Percentiles rank a stretch among this genome's conserved stretches.
Evolutionary conservation across 2,888 invertebrate genomes (phyloP).

Genomic region (Labia minor): DNA sequence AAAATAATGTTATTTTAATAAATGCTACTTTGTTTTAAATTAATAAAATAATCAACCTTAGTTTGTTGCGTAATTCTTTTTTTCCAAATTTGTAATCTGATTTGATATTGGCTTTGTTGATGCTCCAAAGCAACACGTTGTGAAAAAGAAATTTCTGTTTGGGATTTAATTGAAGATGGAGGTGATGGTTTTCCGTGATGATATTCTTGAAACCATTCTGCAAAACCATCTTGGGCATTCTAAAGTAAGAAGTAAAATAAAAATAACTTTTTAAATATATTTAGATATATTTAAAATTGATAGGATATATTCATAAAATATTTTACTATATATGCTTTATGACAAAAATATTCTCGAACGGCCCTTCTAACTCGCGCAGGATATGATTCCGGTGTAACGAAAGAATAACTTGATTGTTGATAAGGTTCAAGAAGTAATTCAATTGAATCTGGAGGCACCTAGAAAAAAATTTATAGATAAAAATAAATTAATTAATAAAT

Average conservation of each 20-base stretch:
- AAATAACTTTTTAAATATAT: background rate
- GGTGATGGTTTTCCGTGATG: constrained; percentile 67
- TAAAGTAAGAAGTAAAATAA: constrained; percentile 29
- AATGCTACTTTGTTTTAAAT: no score
- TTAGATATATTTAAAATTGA: background rate
- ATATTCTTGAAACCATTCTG: constrained; percentile 77
- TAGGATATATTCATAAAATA: constrained; percentile 14
- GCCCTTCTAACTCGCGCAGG: constrained; percentile 34
- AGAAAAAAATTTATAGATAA: constrained; percentile 23
- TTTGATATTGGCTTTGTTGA: constrained; percentile 61
- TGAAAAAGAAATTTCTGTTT: constrained; percentile 52
- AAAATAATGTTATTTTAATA: background rate
- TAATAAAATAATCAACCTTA: constrained; percentile 41
- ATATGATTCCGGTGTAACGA: constrained; percentile 16
- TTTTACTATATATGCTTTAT: constrained; percentile 63
- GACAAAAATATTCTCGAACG: constrained; percentile 75
- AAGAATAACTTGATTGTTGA: constrained; percentile 25
- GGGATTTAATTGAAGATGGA: constrained; percentile 48
- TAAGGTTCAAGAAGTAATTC: constrained; percentile 42
- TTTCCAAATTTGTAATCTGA: constrained; percentile 67
- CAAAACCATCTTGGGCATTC: constrained; percentile 77
- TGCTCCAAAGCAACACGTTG: constrained; percentile 85
- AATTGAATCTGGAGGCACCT: constrained; percentile 54
- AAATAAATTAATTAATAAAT: no score
- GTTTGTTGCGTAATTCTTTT: constrained; percentile 59